A percentile compares a stretch with the other conserved stretches of the same genome.
Conservation (phyloP, 2,797 vertebrate genomes). For the Poecilia velifera region DNA sequence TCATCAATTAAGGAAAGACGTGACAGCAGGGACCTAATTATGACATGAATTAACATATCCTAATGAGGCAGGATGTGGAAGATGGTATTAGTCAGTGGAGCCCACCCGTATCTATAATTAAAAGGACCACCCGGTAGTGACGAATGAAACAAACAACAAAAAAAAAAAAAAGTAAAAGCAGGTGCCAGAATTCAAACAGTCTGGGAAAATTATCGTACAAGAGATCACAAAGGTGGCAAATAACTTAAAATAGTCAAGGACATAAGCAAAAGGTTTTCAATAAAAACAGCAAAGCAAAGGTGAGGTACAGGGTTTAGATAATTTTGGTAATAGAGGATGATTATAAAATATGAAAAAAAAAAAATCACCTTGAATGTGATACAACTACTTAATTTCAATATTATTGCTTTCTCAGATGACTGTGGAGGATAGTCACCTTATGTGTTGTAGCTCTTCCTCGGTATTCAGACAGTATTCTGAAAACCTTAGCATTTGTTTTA, state of each 20-base stretch:
- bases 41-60: constrained; percentile 50
- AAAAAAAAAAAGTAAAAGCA: constrained; percentile 10
- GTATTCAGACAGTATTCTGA: constrained; percentile 1
- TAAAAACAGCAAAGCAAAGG: constrained; percentile 1
- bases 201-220: constrained; percentile 11
- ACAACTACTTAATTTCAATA: not conserved
- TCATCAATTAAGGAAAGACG: constrained; percentile 47
- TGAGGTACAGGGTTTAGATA: not conserved
- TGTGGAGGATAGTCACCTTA: not conserved
- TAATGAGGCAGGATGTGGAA: constrained; percentile 47
- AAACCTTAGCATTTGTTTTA: not conserved
- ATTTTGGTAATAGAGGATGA: not conserved
- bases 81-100: constrained; percentile 35
- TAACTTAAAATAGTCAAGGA: constrained; percentile 16
- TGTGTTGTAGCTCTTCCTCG: not conserved
- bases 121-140: constrained; percentile 13
- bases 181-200: constrained; percentile 11
- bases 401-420: not conserved
- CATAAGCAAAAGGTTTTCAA: constrained; percentile 8
- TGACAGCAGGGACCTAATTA: constrained; percentile 53
- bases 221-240: constrained; percentile 15
- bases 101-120: constrained; percentile 43
- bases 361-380: not conserved
- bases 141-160: constrained; percentile 32
- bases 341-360: not conserved